Evolutionary conservation across 2,113 vertebrate species (phyloP), one percentile per base, ranked within the genome.

Genomic region (Colinus virginianus): DNA sequence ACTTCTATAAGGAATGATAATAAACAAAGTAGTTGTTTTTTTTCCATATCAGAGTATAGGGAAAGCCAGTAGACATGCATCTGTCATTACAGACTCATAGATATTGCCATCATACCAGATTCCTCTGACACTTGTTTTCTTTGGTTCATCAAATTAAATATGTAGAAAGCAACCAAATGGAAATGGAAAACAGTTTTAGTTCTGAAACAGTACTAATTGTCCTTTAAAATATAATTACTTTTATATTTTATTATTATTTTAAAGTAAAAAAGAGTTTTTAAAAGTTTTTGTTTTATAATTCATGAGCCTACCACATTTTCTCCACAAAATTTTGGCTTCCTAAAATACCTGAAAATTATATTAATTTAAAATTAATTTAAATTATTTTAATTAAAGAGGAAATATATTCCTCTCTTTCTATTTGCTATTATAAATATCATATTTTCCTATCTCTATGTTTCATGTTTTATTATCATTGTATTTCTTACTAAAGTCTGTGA

Each of bases 171-270:
- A 64, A 61, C 70, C 10, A 67, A 82, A 49, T 75, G 23, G 43
- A 93, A 86, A 89, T 36, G 68, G 40, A 43, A 94, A 92, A 88
- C 46, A 64, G 13, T 51, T 61, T 90, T 93, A 9, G 2, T 68
- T 95, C 40, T 34, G 92, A 82, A 92, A 71, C 48, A 2, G 9
- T 83, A 78, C 11, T 45, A 82, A n/a, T 36, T 90, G 64, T 49
- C 5, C 53, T 58, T 62, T 59, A 56, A 84, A 78, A 78, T 32
- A 76, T 28, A 89, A 78, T 3, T 45, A 42, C 2, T 25, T 61
- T 70, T 80, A 42, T 3, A 0, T 26, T 78, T 66, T 22, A 19
- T 7, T 48, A 59, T 53, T 63, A 59, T 64, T 26, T 40, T 40
- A 40, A 40, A 40, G 40, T 40, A 40, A 40, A 40, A 40, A 40